A percentile compares a stretch with the other conserved stretches of the same genome.
Conservation (phyloP, 37 sponge, comb jelly and placozoan species). For the Spongia lamella region DNA sequence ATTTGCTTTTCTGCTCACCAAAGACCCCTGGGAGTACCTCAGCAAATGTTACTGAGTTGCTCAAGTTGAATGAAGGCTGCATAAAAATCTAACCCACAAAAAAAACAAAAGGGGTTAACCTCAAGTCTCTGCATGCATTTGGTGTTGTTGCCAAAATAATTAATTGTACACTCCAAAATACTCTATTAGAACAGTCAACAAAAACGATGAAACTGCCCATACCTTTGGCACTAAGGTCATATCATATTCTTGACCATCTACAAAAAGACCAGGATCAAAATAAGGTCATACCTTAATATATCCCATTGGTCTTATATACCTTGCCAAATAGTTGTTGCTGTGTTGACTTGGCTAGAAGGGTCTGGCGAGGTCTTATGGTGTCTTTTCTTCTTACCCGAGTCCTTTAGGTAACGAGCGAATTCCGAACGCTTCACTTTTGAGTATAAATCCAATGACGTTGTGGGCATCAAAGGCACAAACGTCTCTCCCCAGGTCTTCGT, state of each 20-base stretch:
- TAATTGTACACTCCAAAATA: no score
- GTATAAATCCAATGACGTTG: slow-evolving; percentile 44
- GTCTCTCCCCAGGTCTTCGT: slow-evolving; percentile 91
- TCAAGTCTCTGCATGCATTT: no score
- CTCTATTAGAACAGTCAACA: no score
- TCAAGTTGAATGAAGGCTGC: slow-evolving; percentile 64
- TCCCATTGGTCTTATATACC: no score
- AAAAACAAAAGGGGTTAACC: not conserved
- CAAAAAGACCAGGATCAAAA: not conserved
- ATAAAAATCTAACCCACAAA: slow-evolving; percentile 58
- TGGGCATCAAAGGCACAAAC: slow-evolving; percentile 67
- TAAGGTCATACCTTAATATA: not conserved
- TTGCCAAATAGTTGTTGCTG: no score
- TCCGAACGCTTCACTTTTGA: slow-evolving; percentile 61
- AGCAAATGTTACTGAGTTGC: slow-evolving; percentile 75
- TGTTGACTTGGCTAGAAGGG: no score
- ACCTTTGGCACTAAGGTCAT: slow-evolving; percentile 55
- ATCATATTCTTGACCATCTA: slow-evolving; percentile 69
- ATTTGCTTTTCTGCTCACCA: not conserved
- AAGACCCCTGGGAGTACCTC: slow-evolving; percentile 66
- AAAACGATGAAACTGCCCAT: not conserved
- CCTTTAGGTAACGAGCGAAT: slow-evolving; percentile 67
- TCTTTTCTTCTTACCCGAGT: slow-evolving; percentile 29
- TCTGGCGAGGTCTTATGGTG: no score
- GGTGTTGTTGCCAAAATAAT: no score